phyloP scores from a whole-genome alignment of 1,140 invertebrate genomes.

The Neomicropteryx cornuta region DNA sequence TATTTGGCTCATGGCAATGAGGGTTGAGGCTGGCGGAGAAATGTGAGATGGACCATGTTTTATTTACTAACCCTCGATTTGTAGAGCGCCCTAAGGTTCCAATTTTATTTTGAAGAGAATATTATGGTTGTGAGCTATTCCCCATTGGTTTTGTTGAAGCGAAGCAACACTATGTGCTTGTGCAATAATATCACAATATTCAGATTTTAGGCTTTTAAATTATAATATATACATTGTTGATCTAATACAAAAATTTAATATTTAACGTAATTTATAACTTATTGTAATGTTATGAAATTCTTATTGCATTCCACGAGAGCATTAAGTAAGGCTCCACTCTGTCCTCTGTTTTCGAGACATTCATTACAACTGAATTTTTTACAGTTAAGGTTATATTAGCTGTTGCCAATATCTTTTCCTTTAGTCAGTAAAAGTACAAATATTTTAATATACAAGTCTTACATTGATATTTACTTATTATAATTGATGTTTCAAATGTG shows the following conservation, averaged over 20 bases:
- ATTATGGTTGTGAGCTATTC: slow-evolving; percentile 44
- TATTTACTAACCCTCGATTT: too few species aligned
- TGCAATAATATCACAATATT: slow-evolving; percentile 46
- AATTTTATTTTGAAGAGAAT: too few species aligned
- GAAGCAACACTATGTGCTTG: slow-evolving; percentile 43
- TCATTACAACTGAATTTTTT: too few species aligned
- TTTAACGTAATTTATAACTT: slow-evolving; percentile 41
- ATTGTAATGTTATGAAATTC: slow-evolving; percentile 46
- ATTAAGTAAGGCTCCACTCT: too few species aligned
- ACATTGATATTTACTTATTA: slow-evolving; percentile 41
- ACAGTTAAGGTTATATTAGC: slow-evolving; percentile 40
- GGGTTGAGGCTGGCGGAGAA: too few species aligned
- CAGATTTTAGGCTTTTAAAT: slow-evolving; percentile 46
- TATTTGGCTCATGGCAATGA: too few species aligned
- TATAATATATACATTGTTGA: slow-evolving; percentile 46
- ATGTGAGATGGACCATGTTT: too few species aligned
- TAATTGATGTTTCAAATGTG: too few species aligned
- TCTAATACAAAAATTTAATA: slow-evolving; percentile 47
- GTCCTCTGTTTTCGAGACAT: too few species aligned
- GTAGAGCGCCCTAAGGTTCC: too few species aligned
- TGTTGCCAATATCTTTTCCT: slow-evolving; percentile 43
- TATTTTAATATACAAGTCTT: slow-evolving; percentile 43
- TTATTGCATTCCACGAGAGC: slow-evolving; percentile 46
- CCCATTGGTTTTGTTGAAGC: slow-evolving; percentile 35
- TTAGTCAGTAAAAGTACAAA: slow-evolving; percentile 48